Percentiles rank a stretch among this genome's conserved stretches.
Evolutionary conservation across 1,140 invertebrate genomes (phyloP).

Genomic region (Aleiodes sp.): DNA sequence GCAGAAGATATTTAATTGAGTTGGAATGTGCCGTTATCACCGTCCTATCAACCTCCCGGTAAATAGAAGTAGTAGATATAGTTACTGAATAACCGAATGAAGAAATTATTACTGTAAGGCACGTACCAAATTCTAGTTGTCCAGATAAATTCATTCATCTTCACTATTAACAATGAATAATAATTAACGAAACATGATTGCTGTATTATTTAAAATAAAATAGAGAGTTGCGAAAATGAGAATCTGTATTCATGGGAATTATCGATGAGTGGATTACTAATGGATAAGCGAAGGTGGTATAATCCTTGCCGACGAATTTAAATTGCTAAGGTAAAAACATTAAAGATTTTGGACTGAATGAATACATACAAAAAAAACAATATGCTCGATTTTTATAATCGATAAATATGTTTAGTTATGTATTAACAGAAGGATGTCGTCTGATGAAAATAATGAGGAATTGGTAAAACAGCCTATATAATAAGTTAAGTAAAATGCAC

Average conservation of each 20-base stretch:
- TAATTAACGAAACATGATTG: constrained; percentile 3
- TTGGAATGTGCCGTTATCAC: constrained; percentile 29
- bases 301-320: constrained; percentile 2
- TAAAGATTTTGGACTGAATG: constrained; percentile 3
- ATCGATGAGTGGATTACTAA: constrained; percentile 1
- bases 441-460: background rate
- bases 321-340: background rate
- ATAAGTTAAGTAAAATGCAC: constrained; percentile 50
- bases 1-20: background rate
- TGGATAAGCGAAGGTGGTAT: constrained; percentile 2
- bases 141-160: constrained; percentile 26
- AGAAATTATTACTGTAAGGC: constrained; percentile 18
- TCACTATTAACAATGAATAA: constrained; percentile 8
- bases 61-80: constrained; percentile 30
- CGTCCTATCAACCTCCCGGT: constrained; percentile 38
- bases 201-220: background rate
- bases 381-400: constrained; percentile 9
- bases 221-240: background rate
- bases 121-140: constrained; percentile 30
- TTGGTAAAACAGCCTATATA: background rate
- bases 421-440: too few relatives aligned
- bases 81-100: constrained; percentile 25
- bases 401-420: background rate
- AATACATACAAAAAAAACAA: constrained; percentile 1
- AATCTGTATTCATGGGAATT: constrained; percentile 1